Conservation (phyloP, 2,888 invertebrate species). For the Thelaira solivaga region DNA sequence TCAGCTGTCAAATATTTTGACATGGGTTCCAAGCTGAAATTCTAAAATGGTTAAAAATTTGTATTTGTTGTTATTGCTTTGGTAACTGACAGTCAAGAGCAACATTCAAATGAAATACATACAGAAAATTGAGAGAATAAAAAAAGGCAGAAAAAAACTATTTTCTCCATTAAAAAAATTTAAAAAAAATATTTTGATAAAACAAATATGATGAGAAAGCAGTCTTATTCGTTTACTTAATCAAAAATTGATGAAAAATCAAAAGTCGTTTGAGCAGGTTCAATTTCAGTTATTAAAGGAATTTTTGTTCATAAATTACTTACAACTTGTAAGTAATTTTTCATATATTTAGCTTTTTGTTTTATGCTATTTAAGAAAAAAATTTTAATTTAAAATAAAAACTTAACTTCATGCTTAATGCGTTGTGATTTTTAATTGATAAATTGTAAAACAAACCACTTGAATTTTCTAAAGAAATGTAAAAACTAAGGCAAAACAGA, state of each 20-base stretch:
- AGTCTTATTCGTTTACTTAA: constrained; percentile 5
- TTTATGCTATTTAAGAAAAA: no score
- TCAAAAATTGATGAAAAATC: constrained; percentile 6
- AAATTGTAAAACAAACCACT: no score
- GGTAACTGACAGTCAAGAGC: constrained; percentile 39
- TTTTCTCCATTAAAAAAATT: constrained; percentile 32
- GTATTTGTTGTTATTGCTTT: constrained; percentile 17
- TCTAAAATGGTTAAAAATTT: constrained; percentile 58
- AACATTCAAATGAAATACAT: constrained; percentile 8
- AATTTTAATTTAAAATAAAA: no score
- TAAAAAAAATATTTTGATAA: constrained; percentile 50
- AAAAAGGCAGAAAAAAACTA: constrained; percentile 5
- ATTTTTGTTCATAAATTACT: constrained; percentile 21
- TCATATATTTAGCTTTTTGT: not conserved
- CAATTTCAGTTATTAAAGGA: constrained; percentile 6
- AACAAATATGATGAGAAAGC: constrained; percentile 12
- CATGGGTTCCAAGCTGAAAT: constrained; percentile 74
- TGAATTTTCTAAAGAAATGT: no score
- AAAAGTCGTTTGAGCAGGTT: constrained; percentile 27
- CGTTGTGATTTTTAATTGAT: no score
- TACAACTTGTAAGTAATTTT: constrained; percentile 19
- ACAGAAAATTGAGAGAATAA: constrained; percentile 13
- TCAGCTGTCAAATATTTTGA: constrained; percentile 78
- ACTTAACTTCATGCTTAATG: no score
- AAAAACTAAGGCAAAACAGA: no score